phyloP scores from a whole-genome alignment of 1,140 invertebrate genomes.

The Semibalanus balanoides region DNA sequence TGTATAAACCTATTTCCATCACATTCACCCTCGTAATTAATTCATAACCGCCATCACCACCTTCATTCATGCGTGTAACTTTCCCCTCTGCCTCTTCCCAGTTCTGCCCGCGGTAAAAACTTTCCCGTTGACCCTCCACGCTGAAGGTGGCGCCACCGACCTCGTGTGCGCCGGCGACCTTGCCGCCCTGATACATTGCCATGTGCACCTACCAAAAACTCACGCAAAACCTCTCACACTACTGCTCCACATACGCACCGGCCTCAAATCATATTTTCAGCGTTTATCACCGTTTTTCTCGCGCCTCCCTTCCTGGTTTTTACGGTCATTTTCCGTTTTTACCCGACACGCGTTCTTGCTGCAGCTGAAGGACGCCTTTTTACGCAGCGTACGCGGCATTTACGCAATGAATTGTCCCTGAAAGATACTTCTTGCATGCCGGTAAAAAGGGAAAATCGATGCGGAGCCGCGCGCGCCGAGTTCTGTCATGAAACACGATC shows the following conservation, averaged over 20 bases:
- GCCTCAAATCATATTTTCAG: background rate
- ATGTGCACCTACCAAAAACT: background rate
- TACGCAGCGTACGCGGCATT: background rate
- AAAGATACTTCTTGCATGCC: background rate
- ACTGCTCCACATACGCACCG: background rate
- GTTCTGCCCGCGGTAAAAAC: background rate
- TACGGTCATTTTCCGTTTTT: background rate
- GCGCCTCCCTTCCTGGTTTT: background rate
- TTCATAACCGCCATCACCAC: background rate
- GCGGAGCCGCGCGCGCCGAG: no score
- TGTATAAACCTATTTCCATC: no score
- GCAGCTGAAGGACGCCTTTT: background rate
- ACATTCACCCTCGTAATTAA: background rate
- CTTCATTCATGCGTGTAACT: background rate
- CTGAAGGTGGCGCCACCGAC: background rate
- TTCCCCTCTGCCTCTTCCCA: background rate
- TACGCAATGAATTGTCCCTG: conserved; percentile 1
- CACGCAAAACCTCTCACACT: background rate
- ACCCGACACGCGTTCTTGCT: background rate
- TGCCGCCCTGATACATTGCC: background rate
- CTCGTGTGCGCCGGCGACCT: background rate
- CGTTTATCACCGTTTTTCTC: background rate
- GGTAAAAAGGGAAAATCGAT: background rate
- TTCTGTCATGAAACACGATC: no score
- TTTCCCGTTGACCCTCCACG: background rate